These are phyloP conservation scores for Eurystomus glaucurus DNA, from an alignment of 2,797 vertebrate species.

Conservation along the genomic window DNA sequence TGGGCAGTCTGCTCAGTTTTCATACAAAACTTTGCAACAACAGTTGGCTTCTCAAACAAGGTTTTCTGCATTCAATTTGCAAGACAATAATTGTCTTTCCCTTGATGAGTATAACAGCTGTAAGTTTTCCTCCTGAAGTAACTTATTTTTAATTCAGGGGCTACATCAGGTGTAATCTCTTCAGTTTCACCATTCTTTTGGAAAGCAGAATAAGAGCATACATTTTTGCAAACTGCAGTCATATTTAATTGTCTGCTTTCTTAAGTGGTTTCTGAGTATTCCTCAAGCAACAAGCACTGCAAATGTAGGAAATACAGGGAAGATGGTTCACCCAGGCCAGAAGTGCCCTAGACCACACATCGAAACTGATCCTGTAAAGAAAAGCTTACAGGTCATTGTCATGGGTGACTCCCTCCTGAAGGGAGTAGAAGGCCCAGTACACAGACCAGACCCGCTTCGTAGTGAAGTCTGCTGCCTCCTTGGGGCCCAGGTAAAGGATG, in stretches of 20 bases:
- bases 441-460: too few relatives aligned
- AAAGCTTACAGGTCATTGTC: too few relatives aligned
- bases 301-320: not conserved
- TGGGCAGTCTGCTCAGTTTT: constrained; percentile 3
- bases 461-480: too few relatives aligned
- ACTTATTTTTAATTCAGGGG: not conserved
- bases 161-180: not conserved
- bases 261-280: not conserved
- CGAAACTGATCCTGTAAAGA: too few relatives aligned
- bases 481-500: too few relatives aligned
- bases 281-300: not conserved
- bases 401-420: too few relatives aligned
- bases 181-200: not conserved
- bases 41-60: not conserved
- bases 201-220: not conserved
- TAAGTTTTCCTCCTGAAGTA: not conserved
- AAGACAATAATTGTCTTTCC: not conserved
- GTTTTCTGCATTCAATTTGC: not conserved
- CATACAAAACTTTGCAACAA: not conserved
- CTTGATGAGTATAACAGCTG: not conserved
- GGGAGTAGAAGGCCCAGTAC: too few relatives aligned
- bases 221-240: not conserved
- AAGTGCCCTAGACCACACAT: too few relatives aligned
- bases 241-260: not conserved
- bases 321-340: not conserved